phyloP scores from a whole-genome alignment of 2,797 vertebrate genomes.

The Ciconia nigra region DNA sequence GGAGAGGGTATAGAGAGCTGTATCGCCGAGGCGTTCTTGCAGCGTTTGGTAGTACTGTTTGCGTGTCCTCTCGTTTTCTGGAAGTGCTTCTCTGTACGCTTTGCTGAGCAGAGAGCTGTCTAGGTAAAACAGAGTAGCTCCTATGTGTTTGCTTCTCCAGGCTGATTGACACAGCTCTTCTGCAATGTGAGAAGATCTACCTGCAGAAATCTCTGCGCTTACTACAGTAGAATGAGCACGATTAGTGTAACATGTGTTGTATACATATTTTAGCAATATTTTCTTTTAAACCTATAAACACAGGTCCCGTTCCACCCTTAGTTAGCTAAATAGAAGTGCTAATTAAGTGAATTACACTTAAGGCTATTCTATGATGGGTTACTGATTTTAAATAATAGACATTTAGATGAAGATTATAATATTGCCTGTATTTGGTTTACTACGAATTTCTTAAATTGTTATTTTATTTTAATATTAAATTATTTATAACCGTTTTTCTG shows the following conservation, averaged over 20 bases:
- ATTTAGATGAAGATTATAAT: not conserved
- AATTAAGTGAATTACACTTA: not conserved
- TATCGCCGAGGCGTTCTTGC: accelerated
- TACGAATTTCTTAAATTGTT: not conserved
- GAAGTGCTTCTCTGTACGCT: not conserved
- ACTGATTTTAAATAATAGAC: not conserved
- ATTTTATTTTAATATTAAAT: slow-evolving; percentile 33
- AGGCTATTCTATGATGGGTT: not conserved
- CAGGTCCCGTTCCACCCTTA: not conserved
- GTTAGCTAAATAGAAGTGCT: not conserved
- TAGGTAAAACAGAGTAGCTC: not conserved
- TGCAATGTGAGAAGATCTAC: accelerated
- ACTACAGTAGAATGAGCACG: not conserved
- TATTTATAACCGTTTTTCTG: not conserved
- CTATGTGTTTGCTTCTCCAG: not conserved
- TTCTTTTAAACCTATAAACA: not conserved
- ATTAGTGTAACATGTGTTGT: not conserved
- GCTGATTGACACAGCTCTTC: not conserved
- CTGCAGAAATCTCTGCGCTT: too few relatives aligned
- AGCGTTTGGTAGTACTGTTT: not conserved
- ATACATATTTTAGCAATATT: not conserved
- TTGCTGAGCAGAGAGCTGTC: not conserved
- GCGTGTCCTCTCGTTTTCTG: not conserved
- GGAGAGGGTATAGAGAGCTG: not conserved
- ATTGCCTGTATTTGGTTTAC: not conserved